Evolutionary conservation across 2,888 invertebrate genomes (phyloP).

Genomic region (Deroplatys truncata): DNA sequence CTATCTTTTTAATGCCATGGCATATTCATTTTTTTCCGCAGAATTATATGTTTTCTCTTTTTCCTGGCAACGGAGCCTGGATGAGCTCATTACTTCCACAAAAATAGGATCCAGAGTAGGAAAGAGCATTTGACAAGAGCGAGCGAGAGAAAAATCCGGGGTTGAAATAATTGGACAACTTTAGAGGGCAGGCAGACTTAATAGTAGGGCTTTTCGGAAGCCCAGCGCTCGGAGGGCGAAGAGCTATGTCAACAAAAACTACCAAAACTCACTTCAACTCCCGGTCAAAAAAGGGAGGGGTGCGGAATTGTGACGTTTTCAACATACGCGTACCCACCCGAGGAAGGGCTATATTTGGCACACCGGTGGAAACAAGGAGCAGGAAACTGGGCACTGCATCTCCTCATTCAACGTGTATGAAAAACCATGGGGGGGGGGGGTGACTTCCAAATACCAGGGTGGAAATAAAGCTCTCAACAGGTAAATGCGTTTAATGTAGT

Average conservation of each 20-base stretch:
- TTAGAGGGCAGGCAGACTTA: neutral
- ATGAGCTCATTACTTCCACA: neutral
- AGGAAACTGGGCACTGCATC: neutral
- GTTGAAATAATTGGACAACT: neutral
- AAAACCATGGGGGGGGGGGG: too few relatives aligned
- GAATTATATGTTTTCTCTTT: neutral
- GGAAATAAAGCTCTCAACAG: too few relatives aligned
- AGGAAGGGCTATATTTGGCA: too few relatives aligned
- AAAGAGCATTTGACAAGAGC: neutral
- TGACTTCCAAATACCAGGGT: neutral
- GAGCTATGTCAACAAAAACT: neutral
- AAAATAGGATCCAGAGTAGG: neutral
- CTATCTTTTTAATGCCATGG: neutral
- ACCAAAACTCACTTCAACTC: neutral
- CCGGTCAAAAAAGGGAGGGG: neutral
- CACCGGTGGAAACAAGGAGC: too few relatives aligned
- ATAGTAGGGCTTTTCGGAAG: neutral
- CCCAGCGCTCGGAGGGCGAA: neutral
- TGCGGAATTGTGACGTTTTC: neutral
- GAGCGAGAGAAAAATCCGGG: neutral
- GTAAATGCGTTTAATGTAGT: too few relatives aligned
- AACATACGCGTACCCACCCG: neutral
- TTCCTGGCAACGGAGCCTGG: neutral
- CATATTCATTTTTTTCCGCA: neutral
- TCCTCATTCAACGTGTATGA: too few relatives aligned